Evolutionary conservation across 1,140 invertebrate species (phyloP).

Genomic region (Drosophila subpulchrella): DNA sequence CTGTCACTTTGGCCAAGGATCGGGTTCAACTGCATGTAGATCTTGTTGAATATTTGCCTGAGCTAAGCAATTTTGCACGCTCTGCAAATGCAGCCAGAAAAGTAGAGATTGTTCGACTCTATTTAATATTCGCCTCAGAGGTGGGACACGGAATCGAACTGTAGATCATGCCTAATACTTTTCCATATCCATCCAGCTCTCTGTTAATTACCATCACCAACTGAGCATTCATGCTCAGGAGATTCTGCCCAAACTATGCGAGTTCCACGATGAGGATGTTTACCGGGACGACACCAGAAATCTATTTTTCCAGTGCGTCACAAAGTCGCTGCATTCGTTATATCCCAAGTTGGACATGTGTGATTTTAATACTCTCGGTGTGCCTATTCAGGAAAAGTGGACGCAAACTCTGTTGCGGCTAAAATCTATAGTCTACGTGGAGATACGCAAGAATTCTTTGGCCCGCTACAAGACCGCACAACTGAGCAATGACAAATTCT

Average conservation of each 20-base stretch:
- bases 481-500: slow-evolving; percentile 46
- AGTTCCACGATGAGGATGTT: slow-evolving; percentile 54
- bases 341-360: slow-evolving; percentile 58
- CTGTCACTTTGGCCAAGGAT: slow-evolving; percentile 51
- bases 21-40: slow-evolving; percentile 61
- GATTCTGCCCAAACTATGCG: slow-evolving; percentile 64
- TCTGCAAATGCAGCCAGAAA: slow-evolving; percentile 33
- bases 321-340: slow-evolving; percentile 47
- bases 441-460: slow-evolving; percentile 45
- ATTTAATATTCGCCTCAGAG: slow-evolving; percentile 51
- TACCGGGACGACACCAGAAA: slow-evolving; percentile 52
- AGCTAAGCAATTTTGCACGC: slow-evolving; percentile 11
- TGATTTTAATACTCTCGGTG: slow-evolving; percentile 57
- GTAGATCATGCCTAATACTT: neutral
- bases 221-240: slow-evolving; percentile 69
- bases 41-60: slow-evolving; percentile 57
- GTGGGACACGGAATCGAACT: slow-evolving; percentile 1
- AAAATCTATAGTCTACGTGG: slow-evolving; percentile 63
- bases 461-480: slow-evolving; percentile 38
- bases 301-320: slow-evolving; percentile 59
- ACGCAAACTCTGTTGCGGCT: slow-evolving; percentile 57
- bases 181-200: slow-evolving; percentile 31
- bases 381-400: slow-evolving; percentile 58
- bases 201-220: slow-evolving; percentile 69
- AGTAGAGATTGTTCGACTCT: slow-evolving; percentile 57